Percentiles rank a stretch among this genome's conserved stretches.
Evolutionary conservation across 2,797 vertebrate genomes (phyloP).

Genomic region (Pipistrellus pygmaeus): DNA sequence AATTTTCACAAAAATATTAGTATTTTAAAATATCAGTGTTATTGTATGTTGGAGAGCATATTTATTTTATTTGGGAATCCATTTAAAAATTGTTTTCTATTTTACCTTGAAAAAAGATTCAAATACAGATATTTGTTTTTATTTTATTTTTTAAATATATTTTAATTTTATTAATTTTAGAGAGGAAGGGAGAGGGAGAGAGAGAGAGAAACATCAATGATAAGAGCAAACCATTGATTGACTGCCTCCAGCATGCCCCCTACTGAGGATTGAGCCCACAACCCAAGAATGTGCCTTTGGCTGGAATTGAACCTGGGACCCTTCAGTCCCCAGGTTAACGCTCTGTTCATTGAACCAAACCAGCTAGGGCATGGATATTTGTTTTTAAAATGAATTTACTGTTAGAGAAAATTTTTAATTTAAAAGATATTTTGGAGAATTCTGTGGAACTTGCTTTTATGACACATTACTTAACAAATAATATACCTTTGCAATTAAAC

Average conservation of each 20-base stretch:
- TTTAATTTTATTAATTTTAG: too few species aligned
- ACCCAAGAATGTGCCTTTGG: too few species aligned
- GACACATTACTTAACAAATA: not conserved
- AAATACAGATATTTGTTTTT: not conserved
- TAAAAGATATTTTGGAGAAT: not conserved
- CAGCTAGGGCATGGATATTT: not conserved
- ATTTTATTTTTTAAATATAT: not conserved
- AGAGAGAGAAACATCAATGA: too few species aligned
- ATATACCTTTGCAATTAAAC: not conserved
- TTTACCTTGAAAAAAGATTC: not conserved
- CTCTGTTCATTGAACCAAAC: too few species aligned
- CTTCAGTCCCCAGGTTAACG: too few species aligned
- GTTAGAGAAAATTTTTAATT: not conserved
- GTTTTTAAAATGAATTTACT: not conserved
- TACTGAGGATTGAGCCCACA: too few species aligned
- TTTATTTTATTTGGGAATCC: not conserved
- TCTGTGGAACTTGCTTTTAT: conserved; percentile 5
- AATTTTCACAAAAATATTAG: not conserved
- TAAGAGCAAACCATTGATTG: too few species aligned
- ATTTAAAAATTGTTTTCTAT: not conserved
- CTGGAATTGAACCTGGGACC: too few species aligned
- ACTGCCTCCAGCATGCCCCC: too few species aligned
- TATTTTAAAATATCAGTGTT: not conserved
- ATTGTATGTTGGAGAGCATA: not conserved
- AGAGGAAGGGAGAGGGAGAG: too few species aligned